Conservation (phyloP, 2,797 vertebrate genomes). For the Smutsia temminckii region DNA sequence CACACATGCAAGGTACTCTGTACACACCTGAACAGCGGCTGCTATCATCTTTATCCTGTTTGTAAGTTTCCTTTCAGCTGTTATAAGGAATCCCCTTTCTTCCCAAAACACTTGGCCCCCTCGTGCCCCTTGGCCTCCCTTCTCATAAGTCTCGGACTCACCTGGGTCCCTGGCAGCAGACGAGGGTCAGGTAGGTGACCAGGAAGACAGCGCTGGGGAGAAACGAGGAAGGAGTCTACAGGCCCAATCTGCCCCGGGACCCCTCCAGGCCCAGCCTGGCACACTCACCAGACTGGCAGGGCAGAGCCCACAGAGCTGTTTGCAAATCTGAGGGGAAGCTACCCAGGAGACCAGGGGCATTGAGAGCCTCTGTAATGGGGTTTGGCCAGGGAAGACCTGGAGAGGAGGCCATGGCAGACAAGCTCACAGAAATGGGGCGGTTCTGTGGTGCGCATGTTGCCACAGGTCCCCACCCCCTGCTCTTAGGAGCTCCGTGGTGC, state of each 20-base stretch:
- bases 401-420: neutral
- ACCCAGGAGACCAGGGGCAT: neutral
- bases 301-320: neutral
- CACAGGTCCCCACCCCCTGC: neutral
- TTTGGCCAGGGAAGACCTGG: neutral
- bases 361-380: neutral
- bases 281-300: neutral
- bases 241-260: neutral
- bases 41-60: neutral
- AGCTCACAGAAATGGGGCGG: neutral
- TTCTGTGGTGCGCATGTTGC: rapidly evolving
- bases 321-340: neutral
- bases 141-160: conserved; percentile 81
- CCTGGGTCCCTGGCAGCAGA: conserved; percentile 94
- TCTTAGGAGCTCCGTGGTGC: neutral
- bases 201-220: conserved; percentile 90
- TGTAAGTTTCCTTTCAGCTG: neutral
- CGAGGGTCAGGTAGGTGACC: conserved; percentile 90
- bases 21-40: too few relatives aligned
- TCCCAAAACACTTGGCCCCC: neutral
- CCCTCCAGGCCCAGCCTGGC: neutral
- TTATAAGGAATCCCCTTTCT: neutral
- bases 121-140: neutral
- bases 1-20: neutral
- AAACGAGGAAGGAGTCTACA: neutral